Evolutionary conservation across 2,113 vertebrate genomes (phyloP), one percentile per base, ranked within the genome.

Genomic region (Anguilla japonica): DNA sequence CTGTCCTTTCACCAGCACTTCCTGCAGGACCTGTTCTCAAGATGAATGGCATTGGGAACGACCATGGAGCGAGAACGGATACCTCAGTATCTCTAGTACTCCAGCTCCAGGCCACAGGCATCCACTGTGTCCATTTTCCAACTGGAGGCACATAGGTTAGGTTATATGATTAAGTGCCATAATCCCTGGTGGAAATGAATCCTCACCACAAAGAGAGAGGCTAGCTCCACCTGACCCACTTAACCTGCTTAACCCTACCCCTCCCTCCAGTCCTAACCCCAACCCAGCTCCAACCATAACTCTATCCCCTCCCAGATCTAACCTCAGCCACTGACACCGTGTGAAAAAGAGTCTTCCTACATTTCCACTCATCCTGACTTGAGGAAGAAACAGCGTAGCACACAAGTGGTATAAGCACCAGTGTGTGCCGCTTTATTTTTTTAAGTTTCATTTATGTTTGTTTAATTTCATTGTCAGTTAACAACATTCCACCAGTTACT

Each of bases 1-100:
- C 39, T 71, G 81, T 79, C 82, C 43, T 86, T 83, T 82, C 83
- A 82, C 80, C 41, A 82, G 60, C 43, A 81, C 57, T 81, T 88
- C 85, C 56, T 67, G 86, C 50, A 81, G 71, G 87, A 88, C 57
- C 41, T 26, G 79, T 81, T 40, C 41, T 78, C 14, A 50, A 67
- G 56, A 67, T 43, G 26, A 80, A 81, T 60, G 60, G 26, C 34
- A 26, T n/a, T 4, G 39, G 50, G 39, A 79, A 29, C 39, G 79
- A 53, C 22, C 81, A 63, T 7, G 13, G n/a, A 56, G 22, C 11
- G 26, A 40, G 8, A 13, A 71, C 79, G 22, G 39, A 26, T 7
- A 20, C 14, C 16, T 41, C 50, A 34, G 29, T 5, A 43, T 16
- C 29, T 41, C n/a, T 29, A 39, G n/a, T 29, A n/a, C 22, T 75